Percentiles rank a stretch among this genome's conserved stretches.
These are phyloP conservation scores for Poecilia picta DNA, from an alignment of 2,797 vertebrate species.

Conservation along the genomic window DNA sequence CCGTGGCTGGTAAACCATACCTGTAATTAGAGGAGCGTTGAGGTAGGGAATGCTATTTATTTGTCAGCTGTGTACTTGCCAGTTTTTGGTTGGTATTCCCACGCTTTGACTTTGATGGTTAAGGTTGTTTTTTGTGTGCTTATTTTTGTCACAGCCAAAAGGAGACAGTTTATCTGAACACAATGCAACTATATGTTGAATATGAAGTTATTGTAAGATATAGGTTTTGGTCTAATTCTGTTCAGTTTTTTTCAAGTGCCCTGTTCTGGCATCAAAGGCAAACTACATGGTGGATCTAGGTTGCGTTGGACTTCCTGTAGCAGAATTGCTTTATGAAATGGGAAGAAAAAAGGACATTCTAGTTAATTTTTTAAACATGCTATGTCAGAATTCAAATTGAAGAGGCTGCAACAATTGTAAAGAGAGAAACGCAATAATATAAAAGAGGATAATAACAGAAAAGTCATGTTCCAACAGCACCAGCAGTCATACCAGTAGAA, in stretches of 20 bases:
- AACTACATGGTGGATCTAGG: neutral
- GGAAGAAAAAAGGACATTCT: neutral
- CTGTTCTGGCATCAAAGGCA: neutral
- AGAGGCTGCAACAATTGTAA: neutral
- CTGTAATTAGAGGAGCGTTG: slow-evolving; percentile 73
- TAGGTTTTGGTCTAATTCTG: neutral
- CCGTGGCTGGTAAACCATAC: slow-evolving; percentile 75
- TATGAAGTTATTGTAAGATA: slow-evolving; percentile 4
- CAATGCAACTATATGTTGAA: slow-evolving; percentile 3
- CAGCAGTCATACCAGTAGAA: neutral
- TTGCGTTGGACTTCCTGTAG: neutral
- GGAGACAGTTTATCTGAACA: slow-evolving; percentile 34
- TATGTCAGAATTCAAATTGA: neutral
- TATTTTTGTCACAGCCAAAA: slow-evolving; percentile 22
- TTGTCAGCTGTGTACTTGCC: slow-evolving; percentile 61
- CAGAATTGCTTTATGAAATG: neutral
- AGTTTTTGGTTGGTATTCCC: slow-evolving; percentile 63
- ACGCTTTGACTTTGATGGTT: slow-evolving; percentile 59
- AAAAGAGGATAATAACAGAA: neutral
- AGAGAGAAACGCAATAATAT: neutral
- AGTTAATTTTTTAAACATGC: neutral
- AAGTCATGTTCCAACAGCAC: neutral
- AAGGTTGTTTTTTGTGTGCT: slow-evolving; percentile 28
- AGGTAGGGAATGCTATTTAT: slow-evolving; percentile 71
- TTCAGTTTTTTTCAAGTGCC: neutral